Evolutionary conservation across 2,113 vertebrate species (phyloP), one percentile per base, ranked within the genome.

Genomic region (Entomyzon cyanotis): DNA sequence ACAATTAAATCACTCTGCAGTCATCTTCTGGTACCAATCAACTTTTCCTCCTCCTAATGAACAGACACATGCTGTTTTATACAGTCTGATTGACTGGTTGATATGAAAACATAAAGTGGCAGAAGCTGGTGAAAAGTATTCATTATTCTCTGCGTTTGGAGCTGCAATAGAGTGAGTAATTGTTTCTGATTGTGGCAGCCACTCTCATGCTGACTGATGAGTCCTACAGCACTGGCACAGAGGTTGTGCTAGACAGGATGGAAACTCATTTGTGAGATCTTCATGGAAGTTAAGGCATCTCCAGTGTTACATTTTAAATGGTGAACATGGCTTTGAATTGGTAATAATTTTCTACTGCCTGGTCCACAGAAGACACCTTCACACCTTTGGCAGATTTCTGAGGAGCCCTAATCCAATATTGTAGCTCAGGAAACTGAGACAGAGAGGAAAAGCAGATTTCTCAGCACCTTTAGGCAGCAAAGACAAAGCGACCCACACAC

Each of bases 31-130:
- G 50, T 95, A 92, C 92, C 92, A 96, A 96, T 93, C 95, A 95
- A 87, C 84, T 87, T 96, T 91, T 96, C 94, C 82, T 96, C 69
- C 41, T 92, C 87, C 81, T 97, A 96, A 96, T 96, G 95, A 97
- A 93, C 46, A 88, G 85, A 87, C 92, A 95, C 90, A 95, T 52
- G 91, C 87, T 92, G 92, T 79, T 95, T 96, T 89, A 92, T 84
- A 86, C 79, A 80, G 92, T 69, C 71, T 94, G 95, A 97, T 94
- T 96, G 95, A 94, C 90, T 94, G 84, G 91, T 49, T 95, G 92
- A 96, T 93, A 93, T 90, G 87, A 95, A 96, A 95, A 94, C 79
- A 93, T 74, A 35, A 81, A 88, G 95, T 87, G 69, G 79, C 90
- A 93, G 92, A 71, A 95, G 74, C 84, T 88, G 58, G 81, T 94